Conservation (phyloP, 2,113 vertebrate species). For the Urocolius indicus region DNA sequence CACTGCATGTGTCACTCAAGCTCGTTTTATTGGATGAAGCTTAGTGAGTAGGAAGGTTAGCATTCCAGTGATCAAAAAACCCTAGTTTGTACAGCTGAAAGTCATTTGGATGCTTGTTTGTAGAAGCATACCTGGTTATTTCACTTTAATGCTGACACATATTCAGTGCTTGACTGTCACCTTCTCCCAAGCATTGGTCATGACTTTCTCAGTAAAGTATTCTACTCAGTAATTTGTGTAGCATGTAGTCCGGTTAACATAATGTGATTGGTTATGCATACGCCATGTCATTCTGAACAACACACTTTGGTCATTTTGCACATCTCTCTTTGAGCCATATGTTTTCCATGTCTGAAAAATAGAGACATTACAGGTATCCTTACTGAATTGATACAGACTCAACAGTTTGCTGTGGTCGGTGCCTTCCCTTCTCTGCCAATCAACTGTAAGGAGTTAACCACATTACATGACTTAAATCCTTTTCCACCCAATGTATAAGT, state of each 20-base stretch:
- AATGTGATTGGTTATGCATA: rapidly evolving
- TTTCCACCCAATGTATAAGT: not conserved
- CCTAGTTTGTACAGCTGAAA: not conserved
- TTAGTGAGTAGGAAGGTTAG: not conserved
- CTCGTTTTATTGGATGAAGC: not conserved
- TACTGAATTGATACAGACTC: rapidly evolving
- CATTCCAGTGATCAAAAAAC: not conserved
- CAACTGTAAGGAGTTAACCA: not conserved
- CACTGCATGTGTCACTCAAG: not conserved
- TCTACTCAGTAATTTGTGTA: not conserved
- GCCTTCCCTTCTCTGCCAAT: not conserved
- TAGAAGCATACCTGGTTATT: not conserved
- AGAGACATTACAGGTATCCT: not conserved
- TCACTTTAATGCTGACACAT: not conserved
- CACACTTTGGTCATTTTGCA: not conserved
- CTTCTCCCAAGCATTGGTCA: not conserved
- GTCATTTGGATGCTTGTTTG: not conserved
- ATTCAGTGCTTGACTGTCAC: not conserved
- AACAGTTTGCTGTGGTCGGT: not conserved
- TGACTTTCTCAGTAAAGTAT: not conserved
- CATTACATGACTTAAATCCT: not conserved
- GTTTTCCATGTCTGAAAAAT: not conserved
- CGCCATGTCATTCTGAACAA: not conserved
- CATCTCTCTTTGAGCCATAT: not conserved
- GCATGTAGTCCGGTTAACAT: not conserved